These are phyloP conservation scores for Paedocypris micromegethes DNA, from an alignment of 2,797 vertebrate genomes.

Conservation along the genomic window DNA sequence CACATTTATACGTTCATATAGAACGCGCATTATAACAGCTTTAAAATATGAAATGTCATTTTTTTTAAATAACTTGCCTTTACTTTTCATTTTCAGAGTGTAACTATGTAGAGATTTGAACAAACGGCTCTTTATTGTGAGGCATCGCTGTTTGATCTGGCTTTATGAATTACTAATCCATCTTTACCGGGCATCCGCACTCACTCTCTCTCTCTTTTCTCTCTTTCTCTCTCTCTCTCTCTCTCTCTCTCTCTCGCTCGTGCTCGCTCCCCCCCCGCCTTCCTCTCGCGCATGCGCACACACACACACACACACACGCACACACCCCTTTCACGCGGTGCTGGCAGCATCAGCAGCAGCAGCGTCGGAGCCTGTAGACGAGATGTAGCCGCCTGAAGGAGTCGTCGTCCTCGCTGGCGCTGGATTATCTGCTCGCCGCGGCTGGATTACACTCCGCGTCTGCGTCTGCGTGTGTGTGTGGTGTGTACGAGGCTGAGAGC, in stretches of 20 bases:
- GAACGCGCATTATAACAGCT: too few species aligned
- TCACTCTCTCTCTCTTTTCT: background rate
- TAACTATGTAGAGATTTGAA: too few species aligned
- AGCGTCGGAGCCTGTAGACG: constrained; percentile 46
- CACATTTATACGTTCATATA: too few species aligned
- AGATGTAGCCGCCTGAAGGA: constrained; percentile 68
- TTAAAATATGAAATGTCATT: too few species aligned
- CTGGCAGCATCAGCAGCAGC: constrained; percentile 69
- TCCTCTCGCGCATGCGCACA: constrained; percentile 22
- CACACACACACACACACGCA: constrained; percentile 52
- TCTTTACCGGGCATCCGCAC: background rate
- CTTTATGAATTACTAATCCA: too few species aligned
- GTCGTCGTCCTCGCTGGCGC: constrained; percentile 61
- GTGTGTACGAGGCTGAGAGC: constrained; percentile 29
- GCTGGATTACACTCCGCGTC: constrained; percentile 51
- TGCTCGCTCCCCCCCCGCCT: constrained; percentile 34
- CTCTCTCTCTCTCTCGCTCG: constrained; percentile 19
- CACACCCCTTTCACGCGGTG: constrained; percentile 73
- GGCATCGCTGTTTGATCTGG: too few species aligned
- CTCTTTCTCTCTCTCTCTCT: constrained; percentile 1
- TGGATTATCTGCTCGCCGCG: constrained; percentile 51
- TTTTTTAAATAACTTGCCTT: too few species aligned
- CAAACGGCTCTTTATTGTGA: too few species aligned
- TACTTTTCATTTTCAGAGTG: too few species aligned
- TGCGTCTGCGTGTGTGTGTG: constrained; percentile 41